These are phyloP conservation scores for Monopterus albus DNA, from an alignment of 2,113 vertebrate species.

Conservation along the genomic window DNA sequence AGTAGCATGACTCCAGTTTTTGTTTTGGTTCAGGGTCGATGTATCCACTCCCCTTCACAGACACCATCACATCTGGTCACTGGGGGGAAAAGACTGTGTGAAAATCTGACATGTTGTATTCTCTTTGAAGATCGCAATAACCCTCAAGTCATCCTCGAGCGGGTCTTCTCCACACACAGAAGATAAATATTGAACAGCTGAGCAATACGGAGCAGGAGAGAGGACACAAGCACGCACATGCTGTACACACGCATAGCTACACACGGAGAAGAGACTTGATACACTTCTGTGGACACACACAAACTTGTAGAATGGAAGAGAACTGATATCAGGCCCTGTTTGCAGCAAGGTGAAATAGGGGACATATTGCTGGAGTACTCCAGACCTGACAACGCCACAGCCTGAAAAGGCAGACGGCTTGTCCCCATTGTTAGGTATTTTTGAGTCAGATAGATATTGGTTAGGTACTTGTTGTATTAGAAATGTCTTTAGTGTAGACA, in stretches of 20 bases:
- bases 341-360: slow-evolving; percentile 77
- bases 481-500: too few species aligned
- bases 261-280: slow-evolving; percentile 32
- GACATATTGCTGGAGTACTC: slow-evolving; percentile 70
- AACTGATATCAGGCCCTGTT: slow-evolving; percentile 70
- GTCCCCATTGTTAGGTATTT: too few species aligned
- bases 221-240: not conserved
- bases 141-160: slow-evolving; percentile 57
- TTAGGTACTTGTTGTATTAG: too few species aligned
- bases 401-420: slow-evolving; percentile 72
- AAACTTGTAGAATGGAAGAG: slow-evolving; percentile 60
- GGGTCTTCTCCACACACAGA: slow-evolving; percentile 38
- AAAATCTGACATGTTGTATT: slow-evolving; percentile 72
- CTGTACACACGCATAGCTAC: slow-evolving; percentile 7
- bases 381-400: slow-evolving; percentile 69
- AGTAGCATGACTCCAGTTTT: not conserved
- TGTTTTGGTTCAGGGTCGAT: slow-evolving; percentile 17
- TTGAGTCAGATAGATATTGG: too few species aligned
- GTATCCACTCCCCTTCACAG: slow-evolving; percentile 34
- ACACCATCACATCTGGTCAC: slow-evolving; percentile 50
- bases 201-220: slow-evolving; percentile 15
- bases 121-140: slow-evolving; percentile 71
- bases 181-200: slow-evolving; percentile 60
- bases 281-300: slow-evolving; percentile 30
- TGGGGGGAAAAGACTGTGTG: slow-evolving; percentile 34